Base-by-base conservation (phyloP, 2,113 vertebrate genomes). In the Setophaga kirtlandii region DNA sequence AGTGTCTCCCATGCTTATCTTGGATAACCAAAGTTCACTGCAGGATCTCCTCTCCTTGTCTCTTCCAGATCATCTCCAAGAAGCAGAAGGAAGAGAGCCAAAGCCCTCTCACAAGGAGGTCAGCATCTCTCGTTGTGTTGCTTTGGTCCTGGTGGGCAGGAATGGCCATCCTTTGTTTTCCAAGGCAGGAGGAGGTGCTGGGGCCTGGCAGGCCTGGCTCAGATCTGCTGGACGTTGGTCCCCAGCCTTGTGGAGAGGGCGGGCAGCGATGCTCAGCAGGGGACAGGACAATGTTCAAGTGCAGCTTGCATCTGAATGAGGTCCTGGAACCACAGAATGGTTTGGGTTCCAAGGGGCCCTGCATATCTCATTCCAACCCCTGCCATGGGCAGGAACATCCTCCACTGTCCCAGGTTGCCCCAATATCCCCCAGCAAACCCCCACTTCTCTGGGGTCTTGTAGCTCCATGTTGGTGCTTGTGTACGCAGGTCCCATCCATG, bases 1-100 rank as follows among this genome's bases (percentile, higher is more conserved):
- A 73, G 20, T 33, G 78, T 46, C 27, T 81, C 31, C 22, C 9
- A 5, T 23, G 20, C 20, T 80, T 78, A 73, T 77, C 37, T 78
- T 42, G 21, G 30, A 30, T 64, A 74, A 84, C 21, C 33, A 64
- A 39, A 93, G 23, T 33, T 37, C 56, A 13, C 52, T 70, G 18
- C 21, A 55, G 16, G 28, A 15, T 56, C 30, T 87, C 49, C 13
- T 85, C 41, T 69, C n/a, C 58, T 92, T 97, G 21, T 97, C 27
- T 30, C 88, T 97, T 98, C 52, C 95, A 98, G 98, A 81, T 98
- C 81, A 96, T 95, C 35, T 83, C 97, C 71, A 96, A 39, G 65
- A 97, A 96, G 46, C 75, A 98, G 58, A 97, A 82, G 53, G 87
- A 97, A 18, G 98, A 98, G 79, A 79, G 55, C 33, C 49, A 97